Base-by-base conservation (phyloP, 2,888 invertebrate species). In the Boloria selene region DNA sequence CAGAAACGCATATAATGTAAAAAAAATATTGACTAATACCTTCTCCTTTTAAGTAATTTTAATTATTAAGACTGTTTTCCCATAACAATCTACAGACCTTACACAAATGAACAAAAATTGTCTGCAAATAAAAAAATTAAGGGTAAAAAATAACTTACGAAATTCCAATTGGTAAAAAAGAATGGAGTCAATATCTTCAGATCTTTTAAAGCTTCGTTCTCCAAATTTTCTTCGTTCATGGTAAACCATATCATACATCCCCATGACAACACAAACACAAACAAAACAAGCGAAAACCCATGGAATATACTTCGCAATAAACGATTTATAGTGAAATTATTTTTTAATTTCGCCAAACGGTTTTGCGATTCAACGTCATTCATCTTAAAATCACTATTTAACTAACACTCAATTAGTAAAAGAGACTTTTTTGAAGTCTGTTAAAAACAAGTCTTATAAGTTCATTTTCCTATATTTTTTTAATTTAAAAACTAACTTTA, bases 131-230 rank as follows among this genome's bases (percentile, higher is more conserved):
- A 22, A 22, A 22, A 22, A 22, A 2, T 1, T 22, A 22, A 3
- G 22, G 22, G 1, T 22, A 3, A 22, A 22, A 22, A 22, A n/a
- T 13, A 3, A 68, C 68, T 62, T 38, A 68, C 68, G 31, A 68
- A 59, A 65, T 68, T 68, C 68, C 68, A 68, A 60, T 68, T 68
- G 0, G 68, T 68, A 14, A 84, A 72, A 67, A 82, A 86, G 0
- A 73, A 72, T 0, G 79, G 73, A 0, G 75, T 72, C 26, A 79
- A 78, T 51, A 71, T 74, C 49, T 75, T 76, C n/a, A 81, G 70
- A 10, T 75, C 74, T 2, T 63, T 64, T 0, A 85, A 16, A 2
- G 69, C 31, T 0, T 77, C 74, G 4, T 81, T 74, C 0, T 71
- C 68, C 5, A 73, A 4, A 0, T 73, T 59, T 4, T 79, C 73